A percentile compares a stretch with the other conserved stretches of the same genome.
Conservation (phyloP, 1,140 invertebrate genomes). For the Dendrolimus punctatus region DNA sequence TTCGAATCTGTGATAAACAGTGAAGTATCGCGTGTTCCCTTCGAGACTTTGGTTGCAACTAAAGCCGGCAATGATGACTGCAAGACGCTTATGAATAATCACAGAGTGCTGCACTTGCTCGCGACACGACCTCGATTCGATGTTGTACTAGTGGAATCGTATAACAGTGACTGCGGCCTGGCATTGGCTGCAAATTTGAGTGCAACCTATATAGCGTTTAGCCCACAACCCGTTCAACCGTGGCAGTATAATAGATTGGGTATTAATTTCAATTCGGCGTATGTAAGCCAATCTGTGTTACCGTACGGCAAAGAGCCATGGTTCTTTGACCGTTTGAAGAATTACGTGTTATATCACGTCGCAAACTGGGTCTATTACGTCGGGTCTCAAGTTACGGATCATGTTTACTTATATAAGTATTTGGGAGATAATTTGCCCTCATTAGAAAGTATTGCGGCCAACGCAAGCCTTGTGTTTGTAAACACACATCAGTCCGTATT, state of each 20-base stretch:
- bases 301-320: constrained; percentile 69
- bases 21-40: constrained; percentile 57
- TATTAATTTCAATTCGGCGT: constrained; percentile 72
- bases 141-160: constrained; percentile 75
- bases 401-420: constrained; percentile 70
- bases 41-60: constrained; percentile 58
- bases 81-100: constrained; percentile 64
- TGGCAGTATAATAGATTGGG: constrained; percentile 74
- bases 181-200: constrained; percentile 73
- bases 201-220: constrained; percentile 72
- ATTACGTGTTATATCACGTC: constrained; percentile 65
- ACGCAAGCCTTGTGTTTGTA: constrained; percentile 73
- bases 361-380: constrained; percentile 67
- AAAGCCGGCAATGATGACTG: constrained; percentile 70
- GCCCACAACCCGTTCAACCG: constrained; percentile 74
- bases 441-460: constrained; percentile 71
- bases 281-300: constrained; percentile 69
- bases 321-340: constrained; percentile 72
- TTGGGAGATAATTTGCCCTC: constrained; percentile 71
- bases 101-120: constrained; percentile 67
- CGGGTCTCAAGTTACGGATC: constrained; percentile 67
- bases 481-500: constrained; percentile 74
- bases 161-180: constrained; percentile 76
- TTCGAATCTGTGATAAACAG: constrained; percentile 59
- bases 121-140: constrained; percentile 71